Evolutionary conservation across 2,888 invertebrate genomes (phyloP), one percentile per base, ranked within the genome.

Genomic region (Agrotis segetum): DNA sequence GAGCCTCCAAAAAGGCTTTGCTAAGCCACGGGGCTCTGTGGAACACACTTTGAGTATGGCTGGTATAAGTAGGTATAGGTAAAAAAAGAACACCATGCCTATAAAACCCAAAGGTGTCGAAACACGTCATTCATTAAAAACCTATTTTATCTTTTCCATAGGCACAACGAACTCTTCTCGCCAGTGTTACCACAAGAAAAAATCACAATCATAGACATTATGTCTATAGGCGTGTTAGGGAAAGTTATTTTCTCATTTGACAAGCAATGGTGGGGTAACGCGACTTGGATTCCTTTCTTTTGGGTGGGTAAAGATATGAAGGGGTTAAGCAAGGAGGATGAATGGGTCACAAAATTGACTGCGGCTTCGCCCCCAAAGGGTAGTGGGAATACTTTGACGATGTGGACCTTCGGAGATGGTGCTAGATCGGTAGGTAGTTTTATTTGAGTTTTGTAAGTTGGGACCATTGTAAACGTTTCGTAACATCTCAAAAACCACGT

Each of bases 161-260:
- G 96, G 68, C 91, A 96, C 76, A 76, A 90, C 13, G 93, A 93
- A 24, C 88, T 98, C 49, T 96, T 34, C 34, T 34, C 34, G 6
- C 34, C 34, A 34, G 34, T 34, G 34, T 34, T 34, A 7, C 34
- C 34, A 34, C 34, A 34, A 34, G 34, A 34, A 34, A 34, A 34
- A 34, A 34, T 34, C 34, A 34, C 7, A 34, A 34, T 7, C 34
- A 24, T 24, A 34, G 29, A 29, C 29, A 34, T 7, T 34, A 34
- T 34, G 34, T 34, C 97, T 0, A 97, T 97, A 78, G 98, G 98
- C 0, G 96, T 96, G 0, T 97, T 97, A 6, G 96, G 97, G 74
- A 98, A 98, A 93, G 96, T 98, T 21, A 96, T 97, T 67, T 84
- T 98, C 0, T 94, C 96, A 63, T 98, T 97, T 89, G 95, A 97